These are phyloP conservation scores for Aphodius sticticus DNA, from an alignment of 2,888 invertebrate species.

Conservation along the genomic window DNA sequence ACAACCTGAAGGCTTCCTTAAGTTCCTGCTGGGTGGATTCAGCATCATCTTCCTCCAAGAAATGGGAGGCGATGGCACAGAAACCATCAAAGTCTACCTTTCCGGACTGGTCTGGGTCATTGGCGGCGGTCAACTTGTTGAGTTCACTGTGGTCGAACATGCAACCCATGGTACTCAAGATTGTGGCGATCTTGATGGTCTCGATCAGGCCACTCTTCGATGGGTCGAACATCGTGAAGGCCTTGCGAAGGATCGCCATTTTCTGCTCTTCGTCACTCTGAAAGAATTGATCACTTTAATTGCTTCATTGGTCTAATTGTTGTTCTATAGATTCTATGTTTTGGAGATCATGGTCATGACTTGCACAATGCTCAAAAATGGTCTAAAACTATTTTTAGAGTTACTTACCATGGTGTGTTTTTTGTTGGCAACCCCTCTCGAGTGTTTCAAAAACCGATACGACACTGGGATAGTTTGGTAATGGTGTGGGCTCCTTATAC, in stretches of 20 bases:
- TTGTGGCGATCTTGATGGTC: slow-evolving; percentile 88
- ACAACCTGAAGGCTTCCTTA: slow-evolving; percentile 96
- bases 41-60: slow-evolving; percentile 94
- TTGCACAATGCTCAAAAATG: no score
- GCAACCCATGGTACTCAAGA: slow-evolving; percentile 94
- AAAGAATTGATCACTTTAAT: slow-evolving; percentile 14
- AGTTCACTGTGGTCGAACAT: slow-evolving; percentile 92
- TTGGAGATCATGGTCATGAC: no score
- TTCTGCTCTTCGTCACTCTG: slow-evolving; percentile 77
- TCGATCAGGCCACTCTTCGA: slow-evolving; percentile 92
- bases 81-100: slow-evolving; percentile 96
- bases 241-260: slow-evolving; percentile 91
- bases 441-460: slow-evolving; percentile 12
- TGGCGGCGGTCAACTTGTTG: slow-evolving; percentile 86
- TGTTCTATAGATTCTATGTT: background rate
- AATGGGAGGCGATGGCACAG: slow-evolving; percentile 90
- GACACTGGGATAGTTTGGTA: slow-evolving; percentile 12
- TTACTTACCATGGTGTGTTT: slow-evolving; percentile 19
- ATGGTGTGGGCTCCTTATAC: slow-evolving; percentile 26
- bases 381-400: no score
- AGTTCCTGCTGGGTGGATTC: slow-evolving; percentile 97
- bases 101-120: slow-evolving; percentile 90
- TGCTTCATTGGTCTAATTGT: background rate
- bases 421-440: background rate
- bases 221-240: slow-evolving; percentile 97